Conservation (phyloP, 2,113 vertebrate genomes). For the Calidris pygmaea region DNA sequence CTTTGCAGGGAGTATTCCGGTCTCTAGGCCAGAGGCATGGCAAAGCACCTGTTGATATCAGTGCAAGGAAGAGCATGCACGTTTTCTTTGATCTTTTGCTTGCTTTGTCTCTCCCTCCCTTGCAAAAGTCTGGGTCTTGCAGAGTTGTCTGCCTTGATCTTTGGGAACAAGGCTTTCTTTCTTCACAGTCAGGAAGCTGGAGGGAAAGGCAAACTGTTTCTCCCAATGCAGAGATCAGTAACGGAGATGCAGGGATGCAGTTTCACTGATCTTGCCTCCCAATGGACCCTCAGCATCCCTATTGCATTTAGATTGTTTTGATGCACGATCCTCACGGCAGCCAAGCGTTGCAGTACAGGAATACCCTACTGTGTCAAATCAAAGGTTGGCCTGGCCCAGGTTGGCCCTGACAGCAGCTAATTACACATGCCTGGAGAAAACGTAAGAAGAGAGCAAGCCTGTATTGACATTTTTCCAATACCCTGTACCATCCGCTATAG, state of each 20-base stretch:
- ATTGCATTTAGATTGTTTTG: not conserved
- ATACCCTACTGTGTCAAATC: not conserved
- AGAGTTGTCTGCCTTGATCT: not conserved
- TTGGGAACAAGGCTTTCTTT: not conserved
- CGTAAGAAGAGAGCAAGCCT: not conserved
- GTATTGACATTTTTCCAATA: not conserved
- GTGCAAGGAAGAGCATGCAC: not conserved
- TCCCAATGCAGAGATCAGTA: not conserved
- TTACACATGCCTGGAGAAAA: not conserved
- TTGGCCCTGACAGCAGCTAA: not conserved
- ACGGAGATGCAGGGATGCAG: not conserved
- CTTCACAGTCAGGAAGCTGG: not conserved
- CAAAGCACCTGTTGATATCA: not conserved
- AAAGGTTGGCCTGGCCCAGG: not conserved
- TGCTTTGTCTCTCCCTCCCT: not conserved
- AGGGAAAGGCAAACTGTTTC: not conserved
- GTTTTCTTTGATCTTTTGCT: not conserved
- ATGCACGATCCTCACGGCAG: accelerated
- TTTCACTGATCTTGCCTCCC: not conserved
- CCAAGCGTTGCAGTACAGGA: not conserved
- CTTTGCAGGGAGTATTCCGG: accelerated
- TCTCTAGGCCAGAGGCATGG: not conserved
- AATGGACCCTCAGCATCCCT: not conserved
- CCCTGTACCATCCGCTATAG: not conserved
- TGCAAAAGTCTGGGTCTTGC: not conserved